Evolutionary conservation across 1,140 invertebrate species (phyloP).

Genomic region (Saxidomus purpurata): DNA sequence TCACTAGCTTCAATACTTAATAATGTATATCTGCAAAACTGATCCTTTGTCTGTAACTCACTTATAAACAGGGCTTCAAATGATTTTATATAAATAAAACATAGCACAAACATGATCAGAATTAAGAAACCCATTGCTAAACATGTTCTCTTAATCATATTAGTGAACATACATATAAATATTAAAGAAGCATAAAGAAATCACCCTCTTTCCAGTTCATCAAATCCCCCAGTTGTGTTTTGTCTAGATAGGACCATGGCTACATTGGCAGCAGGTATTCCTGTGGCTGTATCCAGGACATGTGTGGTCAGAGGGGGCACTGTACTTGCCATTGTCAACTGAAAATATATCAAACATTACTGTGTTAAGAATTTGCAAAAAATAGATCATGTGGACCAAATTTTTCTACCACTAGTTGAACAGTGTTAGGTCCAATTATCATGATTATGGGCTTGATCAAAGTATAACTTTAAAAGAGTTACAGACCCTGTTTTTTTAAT

Average conservation of each 20-base stretch:
- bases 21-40: too few species aligned
- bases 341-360: conserved; percentile 23
- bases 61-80: too few species aligned
- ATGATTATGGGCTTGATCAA: not conserved
- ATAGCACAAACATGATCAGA: too few species aligned
- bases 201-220: conserved; percentile 77
- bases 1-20: too few species aligned
- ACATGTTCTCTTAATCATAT: too few species aligned
- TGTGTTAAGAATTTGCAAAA: not conserved
- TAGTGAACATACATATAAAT: too few species aligned
- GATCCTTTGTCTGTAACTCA: too few species aligned
- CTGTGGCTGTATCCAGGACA: conserved; percentile 83
- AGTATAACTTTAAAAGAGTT: not conserved
- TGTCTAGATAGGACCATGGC: conserved; percentile 75
- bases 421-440: not conserved
- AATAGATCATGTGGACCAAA: not conserved
- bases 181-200: too few species aligned
- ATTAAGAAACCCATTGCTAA: too few species aligned
- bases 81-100: too few species aligned
- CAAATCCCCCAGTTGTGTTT: conserved; percentile 71
- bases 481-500: too few species aligned
- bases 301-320: conserved; percentile 81
- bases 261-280: conserved; percentile 80
- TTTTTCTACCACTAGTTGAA: not conserved
- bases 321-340: conserved; percentile 70